Evolutionary conservation across 2,113 vertebrate species (phyloP).

Genomic region (Vulpes ferrilata): DNA sequence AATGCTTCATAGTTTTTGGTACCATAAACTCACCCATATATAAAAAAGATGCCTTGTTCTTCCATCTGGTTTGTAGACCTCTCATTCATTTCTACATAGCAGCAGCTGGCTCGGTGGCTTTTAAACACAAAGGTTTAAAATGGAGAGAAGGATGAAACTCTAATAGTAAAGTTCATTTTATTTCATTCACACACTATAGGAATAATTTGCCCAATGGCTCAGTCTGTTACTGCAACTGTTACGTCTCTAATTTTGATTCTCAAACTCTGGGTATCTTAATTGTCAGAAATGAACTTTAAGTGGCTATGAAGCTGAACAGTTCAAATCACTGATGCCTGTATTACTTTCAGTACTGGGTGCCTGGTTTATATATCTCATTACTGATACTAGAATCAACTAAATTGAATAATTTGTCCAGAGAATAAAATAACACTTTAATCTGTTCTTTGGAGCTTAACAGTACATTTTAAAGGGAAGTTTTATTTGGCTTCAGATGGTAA

Average conservation of each 20-base stretch:
- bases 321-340: neutral
- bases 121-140: slow-evolving; percentile 33
- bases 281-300: slow-evolving; percentile 44
- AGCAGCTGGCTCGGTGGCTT: neutral
- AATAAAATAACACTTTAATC: slow-evolving; percentile 36
- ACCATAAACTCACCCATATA: neutral
- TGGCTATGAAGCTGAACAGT: slow-evolving; percentile 6
- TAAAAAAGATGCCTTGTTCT: neutral
- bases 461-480: neutral
- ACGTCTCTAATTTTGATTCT: neutral
- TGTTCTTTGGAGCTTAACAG: slow-evolving; percentile 9
- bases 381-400: slow-evolving; percentile 41
- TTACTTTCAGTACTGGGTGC: neutral
- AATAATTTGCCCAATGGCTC: neutral
- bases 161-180: neutral
- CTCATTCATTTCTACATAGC: neutral
- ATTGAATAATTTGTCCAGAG: neutral
- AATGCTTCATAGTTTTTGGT: neutral
- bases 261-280: slow-evolving; percentile 8
- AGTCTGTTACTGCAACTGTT: neutral
- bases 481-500: slow-evolving; percentile 25
- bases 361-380: neutral
- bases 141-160: neutral
- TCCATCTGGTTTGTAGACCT: neutral
- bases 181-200: neutral